Conservation (phyloP, 1,140 invertebrate genomes). For the Pogonognathellus flavescens region DNA sequence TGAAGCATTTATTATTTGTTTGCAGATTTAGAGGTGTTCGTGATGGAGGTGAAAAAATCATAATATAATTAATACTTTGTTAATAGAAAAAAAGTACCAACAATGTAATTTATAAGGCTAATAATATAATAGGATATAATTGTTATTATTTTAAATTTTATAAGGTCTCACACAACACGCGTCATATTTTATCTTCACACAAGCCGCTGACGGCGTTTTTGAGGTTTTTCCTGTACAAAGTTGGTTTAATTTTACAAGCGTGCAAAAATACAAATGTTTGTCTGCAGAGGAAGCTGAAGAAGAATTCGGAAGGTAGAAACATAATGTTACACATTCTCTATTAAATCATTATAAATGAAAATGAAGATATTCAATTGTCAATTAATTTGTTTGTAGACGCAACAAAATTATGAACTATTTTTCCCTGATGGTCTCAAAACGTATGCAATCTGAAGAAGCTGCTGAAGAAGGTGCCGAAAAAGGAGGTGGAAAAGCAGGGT, state of each 20-base stretch:
- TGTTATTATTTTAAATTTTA: no score
- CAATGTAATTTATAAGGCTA: no score
- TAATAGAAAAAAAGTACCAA: no score
- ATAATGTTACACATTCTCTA: neutral
- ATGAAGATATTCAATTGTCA: neutral
- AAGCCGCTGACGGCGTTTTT: conserved; percentile 93
- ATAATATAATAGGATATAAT: no score
- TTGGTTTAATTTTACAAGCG: conserved; percentile 93
- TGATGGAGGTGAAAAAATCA: no score
- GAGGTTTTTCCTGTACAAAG: conserved; percentile 95
- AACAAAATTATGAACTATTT: conserved; percentile 97
- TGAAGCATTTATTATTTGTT: conserved; percentile 8
- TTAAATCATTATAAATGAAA: no score
- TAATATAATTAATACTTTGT: no score
- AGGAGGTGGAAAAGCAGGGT: conserved; percentile 58
- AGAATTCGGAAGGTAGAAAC: conserved; percentile 83
- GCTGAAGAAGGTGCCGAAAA: conserved; percentile 82
- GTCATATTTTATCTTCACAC: conserved; percentile 96
- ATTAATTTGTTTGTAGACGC: conserved; percentile 75
- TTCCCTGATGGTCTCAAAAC: conserved; percentile 90
- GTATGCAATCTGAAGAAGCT: conserved; percentile 85
- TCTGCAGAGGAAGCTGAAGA: conserved; percentile 97
- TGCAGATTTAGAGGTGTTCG: conserved; percentile 85
- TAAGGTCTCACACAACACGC: conserved; percentile 95
- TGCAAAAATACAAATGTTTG: conserved; percentile 91